phyloP scores from a whole-genome alignment of 2,888 invertebrate genomes.

The Adineta ricciae region DNA sequence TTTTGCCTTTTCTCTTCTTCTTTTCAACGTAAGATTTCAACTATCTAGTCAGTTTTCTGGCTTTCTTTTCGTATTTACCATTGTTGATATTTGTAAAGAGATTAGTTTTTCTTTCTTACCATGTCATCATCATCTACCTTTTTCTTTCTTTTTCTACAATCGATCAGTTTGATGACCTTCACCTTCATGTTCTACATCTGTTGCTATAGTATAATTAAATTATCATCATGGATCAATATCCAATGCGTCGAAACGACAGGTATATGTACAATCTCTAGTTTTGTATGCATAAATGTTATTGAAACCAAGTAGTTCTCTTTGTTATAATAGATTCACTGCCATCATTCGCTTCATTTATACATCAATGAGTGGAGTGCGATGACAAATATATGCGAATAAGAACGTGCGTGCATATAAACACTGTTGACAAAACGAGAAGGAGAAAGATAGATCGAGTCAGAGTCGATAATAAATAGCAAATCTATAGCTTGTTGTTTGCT shows the following conservation, averaged over 20 bases:
- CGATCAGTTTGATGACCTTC: background rate
- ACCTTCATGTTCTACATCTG: background rate
- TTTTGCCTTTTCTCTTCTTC: background rate
- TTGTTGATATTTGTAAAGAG: constrained; percentile 9
- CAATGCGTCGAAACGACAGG: background rate
- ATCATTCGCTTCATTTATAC: background rate
- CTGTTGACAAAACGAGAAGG: background rate
- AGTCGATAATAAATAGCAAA: background rate
- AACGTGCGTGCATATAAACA: background rate
- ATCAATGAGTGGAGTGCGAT: background rate
- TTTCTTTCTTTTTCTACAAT: background rate
- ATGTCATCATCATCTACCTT: background rate
- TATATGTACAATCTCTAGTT: background rate
- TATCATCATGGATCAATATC: background rate
- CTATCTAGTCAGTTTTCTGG: background rate
- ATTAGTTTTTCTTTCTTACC: background rate
- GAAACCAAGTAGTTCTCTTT: background rate
- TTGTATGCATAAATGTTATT: background rate
- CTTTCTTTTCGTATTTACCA: background rate
- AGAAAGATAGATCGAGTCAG: background rate
- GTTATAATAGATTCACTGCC: background rate
- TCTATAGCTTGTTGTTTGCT: background rate
- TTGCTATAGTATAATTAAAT: background rate
- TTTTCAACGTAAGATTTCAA: background rate
- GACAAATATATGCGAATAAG: background rate